Percentiles rank a stretch among this genome's conserved stretches.
phyloP scores from a whole-genome alignment of 2,113 vertebrate species.

The Nipponia nippon region DNA sequence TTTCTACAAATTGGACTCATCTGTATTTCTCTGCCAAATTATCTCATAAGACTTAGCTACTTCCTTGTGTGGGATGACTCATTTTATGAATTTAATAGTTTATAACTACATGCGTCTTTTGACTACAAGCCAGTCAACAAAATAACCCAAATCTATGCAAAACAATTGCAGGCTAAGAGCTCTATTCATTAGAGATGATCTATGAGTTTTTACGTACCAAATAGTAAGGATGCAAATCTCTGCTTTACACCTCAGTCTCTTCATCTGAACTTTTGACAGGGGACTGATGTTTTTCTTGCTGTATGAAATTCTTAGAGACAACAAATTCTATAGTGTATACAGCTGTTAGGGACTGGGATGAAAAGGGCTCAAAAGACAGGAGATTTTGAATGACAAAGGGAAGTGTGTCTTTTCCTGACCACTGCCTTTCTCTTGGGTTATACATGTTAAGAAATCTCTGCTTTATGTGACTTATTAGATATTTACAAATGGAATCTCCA shows the following conservation, averaged over 20 bases:
- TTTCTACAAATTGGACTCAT: not conserved
- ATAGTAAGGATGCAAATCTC: not conserved
- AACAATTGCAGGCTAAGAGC: not conserved
- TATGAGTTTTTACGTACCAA: not conserved
- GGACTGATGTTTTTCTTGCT: not conserved
- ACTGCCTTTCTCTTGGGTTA: not conserved
- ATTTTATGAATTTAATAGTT: not conserved
- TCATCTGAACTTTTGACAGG: not conserved
- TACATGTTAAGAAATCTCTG: not conserved
- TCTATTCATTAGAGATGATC: not conserved
- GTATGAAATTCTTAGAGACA: not conserved
- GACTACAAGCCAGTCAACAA: not conserved
- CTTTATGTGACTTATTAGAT: not conserved
- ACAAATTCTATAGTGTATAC: not conserved
- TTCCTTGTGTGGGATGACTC: not conserved
- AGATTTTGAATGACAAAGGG: not conserved
- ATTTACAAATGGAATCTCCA: not conserved
- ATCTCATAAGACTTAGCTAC: not conserved
- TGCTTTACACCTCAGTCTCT: not conserved
- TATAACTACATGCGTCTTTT: not conserved
- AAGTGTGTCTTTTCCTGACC: not conserved
- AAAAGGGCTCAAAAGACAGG: not conserved
- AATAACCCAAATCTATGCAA: not conserved
- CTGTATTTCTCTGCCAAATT: not conserved
- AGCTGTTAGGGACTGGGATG: not conserved